phyloP scores from a whole-genome alignment of 2,888 invertebrate genomes.

The Thelaira solivaga region DNA sequence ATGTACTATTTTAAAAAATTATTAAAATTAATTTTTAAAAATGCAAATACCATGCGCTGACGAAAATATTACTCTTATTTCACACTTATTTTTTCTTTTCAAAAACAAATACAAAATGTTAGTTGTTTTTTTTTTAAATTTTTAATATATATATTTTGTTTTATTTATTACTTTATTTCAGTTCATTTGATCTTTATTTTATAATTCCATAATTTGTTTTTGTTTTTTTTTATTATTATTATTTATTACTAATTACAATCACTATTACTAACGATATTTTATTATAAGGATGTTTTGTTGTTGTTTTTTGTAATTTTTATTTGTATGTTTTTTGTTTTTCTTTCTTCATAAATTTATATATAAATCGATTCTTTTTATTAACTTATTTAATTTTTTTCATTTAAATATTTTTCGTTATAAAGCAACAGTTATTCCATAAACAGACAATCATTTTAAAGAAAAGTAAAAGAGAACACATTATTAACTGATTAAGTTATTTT shows the following conservation, averaged over 20 bases:
- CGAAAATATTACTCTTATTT: neutral
- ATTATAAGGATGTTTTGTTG: slow-evolving; percentile 60
- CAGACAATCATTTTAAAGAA: slow-evolving; percentile 62
- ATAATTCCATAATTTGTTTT: slow-evolving; percentile 63
- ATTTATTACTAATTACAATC: slow-evolving; percentile 64
- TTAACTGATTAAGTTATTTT: slow-evolving; percentile 19
- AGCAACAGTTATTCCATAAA: slow-evolving; percentile 63
- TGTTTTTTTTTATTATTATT: slow-evolving; percentile 14
- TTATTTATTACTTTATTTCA: slow-evolving; percentile 64
- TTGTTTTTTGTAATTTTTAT: slow-evolving; percentile 35
- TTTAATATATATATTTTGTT: slow-evolving; percentile 56
- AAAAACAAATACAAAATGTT: neutral
- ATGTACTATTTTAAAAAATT: too few relatives aligned
- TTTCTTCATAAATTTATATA: slow-evolving; percentile 25
- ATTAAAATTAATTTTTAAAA: too few relatives aligned
- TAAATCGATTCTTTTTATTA: slow-evolving; percentile 41
- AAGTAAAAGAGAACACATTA: slow-evolving; percentile 63
- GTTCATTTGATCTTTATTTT: slow-evolving; percentile 66
- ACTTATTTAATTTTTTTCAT: slow-evolving; percentile 4
- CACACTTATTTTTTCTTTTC: neutral
- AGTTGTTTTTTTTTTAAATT: neutral
- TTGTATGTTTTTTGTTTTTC: slow-evolving; percentile 48
- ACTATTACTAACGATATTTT: slow-evolving; percentile 64
- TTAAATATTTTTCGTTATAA: slow-evolving; percentile 37
- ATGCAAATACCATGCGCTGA: too few relatives aligned